Percentiles rank a stretch among this genome's conserved stretches.
phyloP scores from a whole-genome alignment of 2,888 invertebrate species.

The Limnephilus lunatus region DNA sequence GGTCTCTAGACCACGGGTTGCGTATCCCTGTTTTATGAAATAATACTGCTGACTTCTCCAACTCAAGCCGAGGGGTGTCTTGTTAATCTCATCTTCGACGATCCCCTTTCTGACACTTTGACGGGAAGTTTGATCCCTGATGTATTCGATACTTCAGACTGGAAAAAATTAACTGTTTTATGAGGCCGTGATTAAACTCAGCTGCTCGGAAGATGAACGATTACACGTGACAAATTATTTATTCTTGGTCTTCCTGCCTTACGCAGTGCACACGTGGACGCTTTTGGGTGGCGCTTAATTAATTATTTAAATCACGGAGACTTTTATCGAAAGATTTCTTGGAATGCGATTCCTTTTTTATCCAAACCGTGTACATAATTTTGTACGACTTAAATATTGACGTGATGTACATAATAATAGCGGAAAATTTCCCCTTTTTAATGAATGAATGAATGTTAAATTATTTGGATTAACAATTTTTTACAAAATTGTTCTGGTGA shows the following conservation, averaged over 20 bases:
- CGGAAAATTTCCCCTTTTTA: too few species aligned
- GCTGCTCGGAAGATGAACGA: slow-evolving; percentile 18
- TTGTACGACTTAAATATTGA: neutral
- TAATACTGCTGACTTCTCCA: neutral
- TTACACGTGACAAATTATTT: slow-evolving; percentile 42
- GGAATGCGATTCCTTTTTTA: neutral
- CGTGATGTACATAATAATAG: neutral
- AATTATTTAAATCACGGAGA: neutral
- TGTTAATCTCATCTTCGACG: slow-evolving; percentile 24
- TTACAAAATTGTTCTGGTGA: too few species aligned
- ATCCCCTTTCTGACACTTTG: slow-evolving; percentile 43
- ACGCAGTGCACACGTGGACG: neutral
- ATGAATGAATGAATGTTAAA: too few species aligned
- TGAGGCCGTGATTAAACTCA: slow-evolving; percentile 25
- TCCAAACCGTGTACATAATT: neutral
- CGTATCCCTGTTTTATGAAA: neutral
- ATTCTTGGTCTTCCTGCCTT: slow-evolving; percentile 26
- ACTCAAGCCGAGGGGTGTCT: neutral
- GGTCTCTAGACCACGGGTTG: neutral
- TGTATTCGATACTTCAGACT: slow-evolving; percentile 24
- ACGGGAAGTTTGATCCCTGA: slow-evolving; percentile 42
- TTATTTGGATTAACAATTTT: too few species aligned
- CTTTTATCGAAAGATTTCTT: neutral
- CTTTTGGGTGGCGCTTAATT: neutral
- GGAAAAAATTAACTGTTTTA: slow-evolving; percentile 42